Conservation (phyloP, 2,888 invertebrate species). For the Chrysodeixis includens region DNA sequence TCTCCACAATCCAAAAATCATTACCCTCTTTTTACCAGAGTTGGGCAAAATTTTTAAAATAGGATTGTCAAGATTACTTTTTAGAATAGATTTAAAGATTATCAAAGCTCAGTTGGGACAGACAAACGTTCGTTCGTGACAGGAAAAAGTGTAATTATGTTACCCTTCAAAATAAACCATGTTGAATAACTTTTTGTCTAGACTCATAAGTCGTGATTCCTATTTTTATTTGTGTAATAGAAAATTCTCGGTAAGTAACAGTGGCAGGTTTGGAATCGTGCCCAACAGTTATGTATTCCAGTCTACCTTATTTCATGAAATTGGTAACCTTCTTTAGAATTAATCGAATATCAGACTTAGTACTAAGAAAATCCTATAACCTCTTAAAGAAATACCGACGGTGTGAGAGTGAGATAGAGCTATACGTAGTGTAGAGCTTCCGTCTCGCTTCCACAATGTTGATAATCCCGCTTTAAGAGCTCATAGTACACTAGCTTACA, state of each 20-base stretch:
- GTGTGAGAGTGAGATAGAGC: too few species aligned
- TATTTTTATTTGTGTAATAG: slow-evolving; percentile 1
- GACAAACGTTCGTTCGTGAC: neutral
- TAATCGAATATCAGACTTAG: neutral
- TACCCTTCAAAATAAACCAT: neutral
- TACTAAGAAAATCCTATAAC: too few species aligned
- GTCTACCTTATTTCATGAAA: neutral
- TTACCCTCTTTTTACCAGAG: too few species aligned
- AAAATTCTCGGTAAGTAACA: neutral
- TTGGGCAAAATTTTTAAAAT: too few species aligned
- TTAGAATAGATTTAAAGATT: too few species aligned
- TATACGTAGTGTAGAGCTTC: too few species aligned
- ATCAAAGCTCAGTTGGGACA: too few species aligned
- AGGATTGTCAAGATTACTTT: too few species aligned
- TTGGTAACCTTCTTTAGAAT: neutral
- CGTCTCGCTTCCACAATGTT: too few species aligned
- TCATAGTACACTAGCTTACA: neutral
- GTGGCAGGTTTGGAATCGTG: neutral
- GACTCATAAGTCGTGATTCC: neutral
- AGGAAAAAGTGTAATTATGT: neutral
- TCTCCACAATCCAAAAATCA: too few species aligned
- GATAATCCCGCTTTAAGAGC: too few species aligned
- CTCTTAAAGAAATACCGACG: too few species aligned
- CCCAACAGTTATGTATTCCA: neutral
- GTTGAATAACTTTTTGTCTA: neutral